Percentiles rank a stretch among this genome's conserved stretches.
Evolutionary conservation across 1,140 invertebrate species (phyloP).

Genomic region (Dendrolimus kikuchii): DNA sequence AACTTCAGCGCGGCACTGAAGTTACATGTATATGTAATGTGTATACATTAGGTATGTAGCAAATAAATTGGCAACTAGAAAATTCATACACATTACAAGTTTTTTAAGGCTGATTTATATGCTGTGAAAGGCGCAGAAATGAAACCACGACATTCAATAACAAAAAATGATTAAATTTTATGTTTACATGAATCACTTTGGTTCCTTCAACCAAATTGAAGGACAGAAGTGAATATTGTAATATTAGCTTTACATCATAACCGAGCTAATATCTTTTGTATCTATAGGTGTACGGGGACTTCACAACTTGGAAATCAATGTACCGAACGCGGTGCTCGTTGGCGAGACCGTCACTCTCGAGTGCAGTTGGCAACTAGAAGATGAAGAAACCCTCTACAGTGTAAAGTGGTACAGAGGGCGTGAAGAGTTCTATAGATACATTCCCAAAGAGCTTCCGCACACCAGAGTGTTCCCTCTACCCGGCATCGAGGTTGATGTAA

Average conservation of each 20-base stretch:
- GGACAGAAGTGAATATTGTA: background rate
- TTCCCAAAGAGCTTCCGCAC: constrained; percentile 79
- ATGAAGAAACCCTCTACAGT: constrained; percentile 78
- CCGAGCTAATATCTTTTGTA: background rate
- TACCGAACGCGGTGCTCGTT: constrained; percentile 76
- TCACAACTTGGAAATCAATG: constrained; percentile 77
- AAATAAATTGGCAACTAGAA: too few species aligned
- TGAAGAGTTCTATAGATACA: constrained; percentile 84
- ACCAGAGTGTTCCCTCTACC: constrained; percentile 77
- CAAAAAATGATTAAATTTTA: too few species aligned
- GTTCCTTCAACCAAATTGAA: background rate
- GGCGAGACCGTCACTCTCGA: constrained; percentile 78
- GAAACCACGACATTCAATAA: too few species aligned
- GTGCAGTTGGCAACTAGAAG: constrained; percentile 82
- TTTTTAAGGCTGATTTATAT: too few species aligned
- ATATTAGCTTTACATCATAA: background rate
- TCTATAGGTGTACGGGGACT: constrained; percentile 76
- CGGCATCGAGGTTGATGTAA: constrained; percentile 83
- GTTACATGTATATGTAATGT: too few species aligned
- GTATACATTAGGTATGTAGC: too few species aligned
- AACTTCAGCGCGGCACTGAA: too few species aligned
- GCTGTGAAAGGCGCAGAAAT: too few species aligned
- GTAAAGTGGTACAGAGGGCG: constrained; percentile 86
- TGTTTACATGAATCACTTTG: too few species aligned
- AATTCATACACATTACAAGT: too few species aligned